Evolutionary conservation across 92 coral and sea anemone species (phyloP).

Genomic region (Actinernus sp.): DNA sequence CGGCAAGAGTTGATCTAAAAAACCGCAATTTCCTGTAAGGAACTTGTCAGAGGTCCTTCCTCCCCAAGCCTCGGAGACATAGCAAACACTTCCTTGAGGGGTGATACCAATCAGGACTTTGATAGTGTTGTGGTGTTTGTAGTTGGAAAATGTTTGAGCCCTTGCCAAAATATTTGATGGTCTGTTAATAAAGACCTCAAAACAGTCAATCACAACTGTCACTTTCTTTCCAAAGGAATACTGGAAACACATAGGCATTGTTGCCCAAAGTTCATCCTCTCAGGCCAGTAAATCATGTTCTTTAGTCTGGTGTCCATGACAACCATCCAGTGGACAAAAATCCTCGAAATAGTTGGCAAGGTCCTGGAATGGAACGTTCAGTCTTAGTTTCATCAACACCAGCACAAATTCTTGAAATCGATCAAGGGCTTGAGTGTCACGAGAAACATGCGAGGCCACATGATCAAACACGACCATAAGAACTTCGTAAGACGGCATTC

Average conservation of each 20-base stretch:
- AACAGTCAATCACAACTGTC: constrained; percentile 36
- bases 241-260: constrained; percentile 51
- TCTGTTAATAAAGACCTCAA: constrained; percentile 17
- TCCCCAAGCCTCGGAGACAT: constrained; percentile 34
- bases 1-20: constrained; percentile 48
- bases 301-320: constrained; percentile 27
- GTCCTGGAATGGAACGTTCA: constrained; percentile 21
- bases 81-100: constrained; percentile 54
- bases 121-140: constrained; percentile 49
- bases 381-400: constrained; percentile 22
- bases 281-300: constrained; percentile 34
- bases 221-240: constrained; percentile 25
- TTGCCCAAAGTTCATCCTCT: constrained; percentile 35
- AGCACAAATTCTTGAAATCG: constrained; percentile 24
- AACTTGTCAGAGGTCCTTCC: constrained; percentile 68
- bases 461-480: too few species aligned
- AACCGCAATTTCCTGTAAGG: constrained; percentile 64
- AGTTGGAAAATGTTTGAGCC: constrained; percentile 38
- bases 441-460: constrained; percentile 39
- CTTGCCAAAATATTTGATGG: constrained; percentile 16
- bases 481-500: too few species aligned
- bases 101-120: constrained; percentile 54
- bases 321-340: constrained; percentile 33
- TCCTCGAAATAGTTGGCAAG: constrained; percentile 22
- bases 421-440: constrained; percentile 10